Conservation (phyloP, 2,888 invertebrate species). For the Antheraea assamensis region DNA sequence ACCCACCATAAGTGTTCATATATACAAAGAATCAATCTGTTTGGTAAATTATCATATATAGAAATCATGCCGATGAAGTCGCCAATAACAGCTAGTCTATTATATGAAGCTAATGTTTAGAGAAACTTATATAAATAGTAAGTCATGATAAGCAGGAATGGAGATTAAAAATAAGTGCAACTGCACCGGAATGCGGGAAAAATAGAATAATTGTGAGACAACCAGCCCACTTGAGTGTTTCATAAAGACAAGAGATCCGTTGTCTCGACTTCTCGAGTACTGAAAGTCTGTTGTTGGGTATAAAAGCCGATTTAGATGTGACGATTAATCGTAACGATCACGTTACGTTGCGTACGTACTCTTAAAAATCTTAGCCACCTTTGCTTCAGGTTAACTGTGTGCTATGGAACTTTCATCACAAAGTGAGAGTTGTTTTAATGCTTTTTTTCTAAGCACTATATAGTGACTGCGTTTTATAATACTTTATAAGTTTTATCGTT, state of each 20-base stretch:
- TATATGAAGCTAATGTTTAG: not conserved
- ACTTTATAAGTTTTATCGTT: too few relatives aligned
- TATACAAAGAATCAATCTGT: too few relatives aligned
- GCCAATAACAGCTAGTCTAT: not conserved
- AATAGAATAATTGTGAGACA: constrained; percentile 33
- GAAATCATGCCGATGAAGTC: too few relatives aligned
- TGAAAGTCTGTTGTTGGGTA: constrained; percentile 27
- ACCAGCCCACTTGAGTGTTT: constrained; percentile 46
- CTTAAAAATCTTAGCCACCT: not conserved
- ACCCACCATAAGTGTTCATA: too few relatives aligned
- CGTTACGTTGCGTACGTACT: not conserved
- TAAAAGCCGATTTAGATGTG: not conserved
- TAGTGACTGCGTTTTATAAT: too few relatives aligned
- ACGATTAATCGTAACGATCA: not conserved
- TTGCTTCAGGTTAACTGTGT: not conserved
- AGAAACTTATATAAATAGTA: not conserved
- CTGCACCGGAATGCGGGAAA: constrained; percentile 24
- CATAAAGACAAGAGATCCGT: constrained; percentile 53
- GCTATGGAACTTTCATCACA: too few relatives aligned
- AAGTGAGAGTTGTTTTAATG: too few relatives aligned
- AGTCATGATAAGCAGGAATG: not conserved
- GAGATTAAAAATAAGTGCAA: constrained; percentile 4
- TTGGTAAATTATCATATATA: too few relatives aligned
- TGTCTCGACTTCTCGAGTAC: constrained; percentile 52
- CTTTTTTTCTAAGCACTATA: too few relatives aligned